Conservation (phyloP, 1,140 invertebrate genomes). For the Aphidius gifuensis region DNA sequence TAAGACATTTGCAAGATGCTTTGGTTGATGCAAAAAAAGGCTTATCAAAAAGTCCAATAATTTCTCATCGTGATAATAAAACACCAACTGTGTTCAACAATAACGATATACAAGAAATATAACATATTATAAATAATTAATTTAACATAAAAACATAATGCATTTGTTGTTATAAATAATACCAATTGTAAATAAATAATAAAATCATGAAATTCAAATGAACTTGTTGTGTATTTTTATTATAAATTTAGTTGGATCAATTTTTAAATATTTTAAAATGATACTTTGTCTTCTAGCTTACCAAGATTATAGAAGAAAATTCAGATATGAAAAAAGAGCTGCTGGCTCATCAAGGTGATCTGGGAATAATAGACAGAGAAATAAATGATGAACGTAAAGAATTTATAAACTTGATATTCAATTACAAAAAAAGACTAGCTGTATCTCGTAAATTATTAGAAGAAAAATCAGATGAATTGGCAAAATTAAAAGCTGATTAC, state of each 20-base stretch:
- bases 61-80: conserved; percentile 47
- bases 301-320: conserved; percentile 26
- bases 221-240: no score
- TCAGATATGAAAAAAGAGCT: conserved; percentile 34
- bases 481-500: conserved; percentile 40
- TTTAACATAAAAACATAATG: conserved; percentile 11
- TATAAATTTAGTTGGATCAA: no score
- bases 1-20: conserved; percentile 47
- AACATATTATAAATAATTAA: conserved; percentile 26
- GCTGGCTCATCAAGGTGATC: conserved; percentile 31
- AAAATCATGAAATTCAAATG: no score
- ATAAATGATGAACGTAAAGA: no score
- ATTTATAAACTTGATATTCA: no score
- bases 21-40: conserved; percentile 49
- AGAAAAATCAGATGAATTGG: conserved; percentile 36
- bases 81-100: conserved; percentile 46
- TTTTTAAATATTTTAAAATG: neutral
- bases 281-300: neutral
- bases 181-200: no score
- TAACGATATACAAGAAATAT: conserved; percentile 53
- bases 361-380: conserved; percentile 27
- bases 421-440: no score
- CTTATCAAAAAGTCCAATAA: conserved; percentile 46
- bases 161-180: neutral
- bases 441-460: conserved; percentile 34